phyloP scores from a whole-genome alignment of 2,113 vertebrate genomes.

The Monopterus albus region DNA sequence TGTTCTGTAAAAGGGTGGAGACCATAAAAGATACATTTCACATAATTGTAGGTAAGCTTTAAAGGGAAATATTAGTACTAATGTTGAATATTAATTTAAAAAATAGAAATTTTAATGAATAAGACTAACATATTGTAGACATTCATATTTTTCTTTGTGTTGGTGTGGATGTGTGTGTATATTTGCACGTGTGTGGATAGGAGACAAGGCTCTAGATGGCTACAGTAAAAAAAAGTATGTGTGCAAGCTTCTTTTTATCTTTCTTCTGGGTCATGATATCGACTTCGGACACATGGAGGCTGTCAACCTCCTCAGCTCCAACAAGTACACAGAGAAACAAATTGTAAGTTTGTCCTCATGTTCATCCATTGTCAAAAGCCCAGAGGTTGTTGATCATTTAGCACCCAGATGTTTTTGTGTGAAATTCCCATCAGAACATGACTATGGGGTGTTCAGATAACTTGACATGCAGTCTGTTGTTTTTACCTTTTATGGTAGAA shows the following conservation, averaged over 20 bases:
- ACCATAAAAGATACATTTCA: too few species aligned
- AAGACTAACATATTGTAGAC: too few species aligned
- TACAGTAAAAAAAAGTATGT: constrained; percentile 94
- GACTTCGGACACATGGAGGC: constrained; percentile 95
- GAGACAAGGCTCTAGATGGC: constrained; percentile 91
- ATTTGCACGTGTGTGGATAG: constrained; percentile 38
- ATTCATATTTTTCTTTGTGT: neutral
- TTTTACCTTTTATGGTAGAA: neutral
- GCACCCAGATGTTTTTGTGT: neutral
- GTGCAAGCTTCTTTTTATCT: constrained; percentile 92
- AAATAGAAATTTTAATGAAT: too few species aligned
- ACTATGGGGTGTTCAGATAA: neutral
- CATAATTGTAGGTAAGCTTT: too few species aligned
- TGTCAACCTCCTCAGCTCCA: constrained; percentile 91
- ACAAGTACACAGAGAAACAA: constrained; percentile 93
- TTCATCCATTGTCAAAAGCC: neutral
- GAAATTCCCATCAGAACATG: neutral
- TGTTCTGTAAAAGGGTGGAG: too few species aligned
- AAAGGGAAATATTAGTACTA: too few species aligned
- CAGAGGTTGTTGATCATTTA: neutral
- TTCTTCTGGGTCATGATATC: constrained; percentile 91
- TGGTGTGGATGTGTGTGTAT: neutral
- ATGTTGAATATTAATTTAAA: too few species aligned
- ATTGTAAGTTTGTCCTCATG: constrained; percentile 82
- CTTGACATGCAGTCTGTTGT: too few species aligned